Evolutionary conservation across 1,140 invertebrate species (phyloP), one percentile per base, ranked within the genome.

Genomic region (Aradophagus sp.): DNA sequence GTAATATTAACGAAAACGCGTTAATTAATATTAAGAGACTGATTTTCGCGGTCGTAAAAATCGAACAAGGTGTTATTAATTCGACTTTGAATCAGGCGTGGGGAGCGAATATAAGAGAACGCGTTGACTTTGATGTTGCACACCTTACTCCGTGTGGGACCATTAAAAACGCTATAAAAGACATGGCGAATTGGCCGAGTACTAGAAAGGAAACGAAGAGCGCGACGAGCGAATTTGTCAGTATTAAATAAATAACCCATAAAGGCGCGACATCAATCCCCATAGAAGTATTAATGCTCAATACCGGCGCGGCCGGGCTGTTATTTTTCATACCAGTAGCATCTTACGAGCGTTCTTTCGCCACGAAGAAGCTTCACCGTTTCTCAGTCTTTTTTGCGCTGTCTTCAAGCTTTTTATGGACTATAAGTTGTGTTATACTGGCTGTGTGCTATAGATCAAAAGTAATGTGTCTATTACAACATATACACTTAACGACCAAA

Each of bases 201-300:
- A 31, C 4, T 23, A 48, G 5, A 23, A 12, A 34, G 48, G 56
- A 72, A 27, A 7, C 31, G 26, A 53, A 73, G 31, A 45, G 19
- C 32, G 36, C 58, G 62, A 74, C 56, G 59, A 77, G 76, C 71
- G 77, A 84, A 85, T 84, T 85, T 85, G 84, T 85, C 82, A 82
- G 82, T 82, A 83, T 85, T 85, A 84, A 83, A 85, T 84, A 84
- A 86, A 84, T 84, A 84, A 84, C 78, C 78, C 82, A 85, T 85
- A 84, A 85, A 84, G 74, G 74, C 62, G 65, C 67, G 81, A 80
- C 81, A 84, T 84, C 81, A 81, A 84, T 84, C 78, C 78, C 76
- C 56, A 76, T 72, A 63, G 76, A 78, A 78, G 74, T 81, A 84
- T 85, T 84, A 85, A 83, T 83, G 81, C 77, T 76, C 80, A 79